phyloP scores from a whole-genome alignment of 2,797 vertebrate species.

The Catamblyrhynchus diadema region DNA sequence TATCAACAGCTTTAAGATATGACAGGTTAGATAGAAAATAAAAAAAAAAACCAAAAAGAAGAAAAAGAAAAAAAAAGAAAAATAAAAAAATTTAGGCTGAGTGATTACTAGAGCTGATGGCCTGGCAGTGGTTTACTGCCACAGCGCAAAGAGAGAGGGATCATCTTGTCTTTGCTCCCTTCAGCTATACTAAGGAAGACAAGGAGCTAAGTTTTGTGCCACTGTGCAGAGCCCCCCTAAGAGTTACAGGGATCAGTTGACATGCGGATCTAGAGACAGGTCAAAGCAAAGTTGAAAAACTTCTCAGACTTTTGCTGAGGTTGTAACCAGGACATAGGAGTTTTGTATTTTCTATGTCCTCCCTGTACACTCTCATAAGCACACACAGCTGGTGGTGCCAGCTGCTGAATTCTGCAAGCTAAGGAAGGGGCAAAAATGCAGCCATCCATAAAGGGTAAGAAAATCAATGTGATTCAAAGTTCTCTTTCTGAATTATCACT shows the following conservation, averaged over 20 bases:
- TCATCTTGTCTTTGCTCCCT: neutral
- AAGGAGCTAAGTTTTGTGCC: rapidly evolving
- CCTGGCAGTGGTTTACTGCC: neutral
- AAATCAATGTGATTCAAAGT: neutral
- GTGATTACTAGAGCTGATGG: neutral
- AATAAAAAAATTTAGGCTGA: neutral
- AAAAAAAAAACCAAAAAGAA: neutral
- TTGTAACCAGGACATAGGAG: neutral
- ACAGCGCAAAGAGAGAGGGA: neutral
- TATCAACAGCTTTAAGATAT: neutral
- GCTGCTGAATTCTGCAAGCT: neutral
- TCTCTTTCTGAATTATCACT: neutral
- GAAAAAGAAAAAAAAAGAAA: neutral
- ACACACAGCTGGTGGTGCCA: neutral
- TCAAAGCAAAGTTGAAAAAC: neutral
- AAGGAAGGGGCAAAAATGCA: neutral
- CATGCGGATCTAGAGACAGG: neutral
- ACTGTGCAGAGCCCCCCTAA: neutral
- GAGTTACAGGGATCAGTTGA: rapidly evolving
- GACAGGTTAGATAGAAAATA: neutral
- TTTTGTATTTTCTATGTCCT: neutral
- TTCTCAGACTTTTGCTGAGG: neutral
- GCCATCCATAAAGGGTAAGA: neutral
- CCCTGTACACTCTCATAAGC: neutral
- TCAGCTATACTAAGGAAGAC: neutral